Percentiles rank a stretch among this genome's conserved stretches.
Evolutionary conservation across 2,113 vertebrate genomes (phyloP).

Genomic region (Heliornis fulica): DNA sequence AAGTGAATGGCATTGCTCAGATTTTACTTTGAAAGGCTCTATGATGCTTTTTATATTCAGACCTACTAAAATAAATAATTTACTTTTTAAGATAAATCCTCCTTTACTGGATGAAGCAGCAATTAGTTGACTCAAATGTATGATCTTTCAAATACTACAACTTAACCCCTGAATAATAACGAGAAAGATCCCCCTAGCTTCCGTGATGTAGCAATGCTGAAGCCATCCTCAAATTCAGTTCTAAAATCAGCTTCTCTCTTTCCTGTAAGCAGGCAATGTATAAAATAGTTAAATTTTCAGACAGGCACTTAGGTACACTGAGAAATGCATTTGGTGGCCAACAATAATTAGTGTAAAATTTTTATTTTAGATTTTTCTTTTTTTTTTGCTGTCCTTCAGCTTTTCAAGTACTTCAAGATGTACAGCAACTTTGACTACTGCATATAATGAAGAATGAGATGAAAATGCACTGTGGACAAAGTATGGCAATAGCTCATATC

Average conservation of each 20-base stretch:
- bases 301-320: background rate
- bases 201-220: background rate
- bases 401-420: background rate
- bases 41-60: background rate
- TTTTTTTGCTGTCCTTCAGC: background rate
- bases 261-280: background rate
- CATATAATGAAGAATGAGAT: constrained; percentile 35
- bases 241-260: background rate
- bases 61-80: background rate
- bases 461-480: constrained; percentile 31
- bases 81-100: background rate
- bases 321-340: background rate
- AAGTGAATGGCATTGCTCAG: background rate
- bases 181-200: background rate
- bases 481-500: background rate
- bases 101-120: background rate
- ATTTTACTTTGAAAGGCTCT: background rate
- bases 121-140: background rate
- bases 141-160: background rate
- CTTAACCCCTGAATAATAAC: background rate
- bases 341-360: background rate
- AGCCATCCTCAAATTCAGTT: background rate
- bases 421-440: background rate
- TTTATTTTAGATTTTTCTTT: background rate
- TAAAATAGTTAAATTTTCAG: background rate